A percentile compares a stretch with the other conserved stretches of the same genome.
These are phyloP conservation scores for Nomada hirtipes DNA, from an alignment of 2,888 invertebrate genomes.

Conservation along the genomic window DNA sequence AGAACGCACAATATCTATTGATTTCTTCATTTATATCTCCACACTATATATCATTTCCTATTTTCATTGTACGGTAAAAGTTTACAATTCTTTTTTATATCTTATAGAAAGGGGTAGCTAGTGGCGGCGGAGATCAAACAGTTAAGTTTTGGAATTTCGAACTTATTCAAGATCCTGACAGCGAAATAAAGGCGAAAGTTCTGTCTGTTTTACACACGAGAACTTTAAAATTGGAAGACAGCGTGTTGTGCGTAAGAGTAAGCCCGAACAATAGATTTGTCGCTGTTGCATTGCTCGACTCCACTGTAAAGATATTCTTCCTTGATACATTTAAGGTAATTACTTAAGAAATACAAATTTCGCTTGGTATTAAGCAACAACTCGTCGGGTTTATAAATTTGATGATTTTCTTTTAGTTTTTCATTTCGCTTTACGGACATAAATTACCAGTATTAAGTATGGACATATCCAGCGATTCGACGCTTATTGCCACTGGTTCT, in stretches of 20 bases:
- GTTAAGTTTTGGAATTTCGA: constrained; percentile 98
- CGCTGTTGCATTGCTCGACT: constrained; percentile 95
- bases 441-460: constrained; percentile 96
- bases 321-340: constrained; percentile 95
- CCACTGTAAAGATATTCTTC: constrained; percentile 98
- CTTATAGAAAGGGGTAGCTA: constrained; percentile 88
- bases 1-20: constrained; percentile 21
- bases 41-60: constrained; percentile 16
- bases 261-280: constrained; percentile 95
- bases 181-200: constrained; percentile 88
- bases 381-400: background rate
- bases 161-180: constrained; percentile 89
- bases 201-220: constrained; percentile 92
- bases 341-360: constrained; percentile 17
- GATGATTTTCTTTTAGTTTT: constrained; percentile 88
- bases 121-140: constrained; percentile 95
- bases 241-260: constrained; percentile 92
- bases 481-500: constrained; percentile 96
- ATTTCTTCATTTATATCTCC: constrained; percentile 15
- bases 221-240: constrained; percentile 94
- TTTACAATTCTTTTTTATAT: constrained; percentile 5
- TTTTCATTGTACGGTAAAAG: constrained; percentile 28
- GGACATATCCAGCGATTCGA: constrained; percentile 96
- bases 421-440: constrained; percentile 97
- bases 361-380: no score